phyloP scores from a whole-genome alignment of 2,888 invertebrate genomes.

The Chironomus tentans region DNA sequence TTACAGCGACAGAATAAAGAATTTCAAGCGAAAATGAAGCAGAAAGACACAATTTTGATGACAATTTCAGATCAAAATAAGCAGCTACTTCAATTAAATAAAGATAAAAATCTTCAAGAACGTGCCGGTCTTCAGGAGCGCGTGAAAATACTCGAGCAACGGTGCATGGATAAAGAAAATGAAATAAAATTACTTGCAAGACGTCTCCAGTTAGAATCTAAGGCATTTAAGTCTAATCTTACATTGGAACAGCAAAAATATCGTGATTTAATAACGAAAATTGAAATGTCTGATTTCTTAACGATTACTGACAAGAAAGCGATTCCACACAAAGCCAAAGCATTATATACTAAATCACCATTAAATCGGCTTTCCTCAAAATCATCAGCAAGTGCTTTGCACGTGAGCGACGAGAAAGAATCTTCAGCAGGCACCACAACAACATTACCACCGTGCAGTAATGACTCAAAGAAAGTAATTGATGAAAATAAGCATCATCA shows the following conservation, averaged over 20 bases:
- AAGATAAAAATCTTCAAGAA: slow-evolving; percentile 62
- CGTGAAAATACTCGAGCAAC: slow-evolving; percentile 47
- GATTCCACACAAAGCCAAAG: neutral
- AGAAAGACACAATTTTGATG: slow-evolving; percentile 57
- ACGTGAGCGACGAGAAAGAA: neutral
- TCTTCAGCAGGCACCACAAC: neutral
- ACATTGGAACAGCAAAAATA: slow-evolving; percentile 59
- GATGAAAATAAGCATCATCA: neutral
- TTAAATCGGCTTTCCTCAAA: neutral
- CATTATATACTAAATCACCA: neutral
- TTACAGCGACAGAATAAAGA: slow-evolving; percentile 56
- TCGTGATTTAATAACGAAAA: slow-evolving; percentile 58
- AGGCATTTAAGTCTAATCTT: slow-evolving; percentile 63
- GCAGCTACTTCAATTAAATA: slow-evolving; percentile 59
- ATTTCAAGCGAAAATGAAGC: slow-evolving; percentile 54
- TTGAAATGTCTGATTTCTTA: slow-evolving; percentile 42
- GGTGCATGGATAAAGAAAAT: slow-evolving; percentile 51
- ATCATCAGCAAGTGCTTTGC: neutral
- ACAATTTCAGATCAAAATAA: slow-evolving; percentile 59
- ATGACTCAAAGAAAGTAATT: neutral
- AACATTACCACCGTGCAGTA: neutral
- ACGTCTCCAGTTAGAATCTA: slow-evolving; percentile 60
- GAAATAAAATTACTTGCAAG: slow-evolving; percentile 58
- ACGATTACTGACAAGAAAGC: neutral
- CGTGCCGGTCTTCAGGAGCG: slow-evolving; percentile 63